phyloP scores from a whole-genome alignment of 2,888 invertebrate species.

The Reticulitermes lucifugus region DNA sequence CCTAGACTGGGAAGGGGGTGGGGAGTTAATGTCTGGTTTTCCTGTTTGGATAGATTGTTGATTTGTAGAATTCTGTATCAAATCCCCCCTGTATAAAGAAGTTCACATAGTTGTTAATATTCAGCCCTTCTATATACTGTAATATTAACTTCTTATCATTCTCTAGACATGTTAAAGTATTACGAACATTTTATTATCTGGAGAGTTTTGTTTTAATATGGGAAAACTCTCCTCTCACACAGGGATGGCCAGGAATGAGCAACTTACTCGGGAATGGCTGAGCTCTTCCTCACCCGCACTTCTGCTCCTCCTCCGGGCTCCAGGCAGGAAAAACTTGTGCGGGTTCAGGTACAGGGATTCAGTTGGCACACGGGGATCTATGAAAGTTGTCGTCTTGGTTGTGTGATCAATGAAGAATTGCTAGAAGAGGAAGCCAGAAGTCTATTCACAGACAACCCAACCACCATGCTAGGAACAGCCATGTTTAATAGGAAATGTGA shows the following conservation, averaged over 20 bases:
- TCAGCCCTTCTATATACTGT: too few relatives aligned
- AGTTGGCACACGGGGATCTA: constrained; percentile 96
- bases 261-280: constrained; percentile 46
- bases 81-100: too few relatives aligned
- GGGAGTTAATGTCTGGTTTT: too few relatives aligned
- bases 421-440: constrained; percentile 59
- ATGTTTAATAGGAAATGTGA: background rate
- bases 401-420: constrained; percentile 96
- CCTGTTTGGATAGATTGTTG: too few relatives aligned
- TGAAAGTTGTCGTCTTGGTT: constrained; percentile 93
- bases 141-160: too few relatives aligned
- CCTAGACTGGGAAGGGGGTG: too few relatives aligned
- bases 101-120: too few relatives aligned
- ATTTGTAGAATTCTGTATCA: too few relatives aligned
- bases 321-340: constrained; percentile 64
- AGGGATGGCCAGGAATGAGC: background rate
- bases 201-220: too few relatives aligned
- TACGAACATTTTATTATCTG: too few relatives aligned
- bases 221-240: too few relatives aligned
- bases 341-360: constrained; percentile 73
- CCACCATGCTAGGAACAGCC: constrained; percentile 24
- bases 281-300: constrained; percentile 59
- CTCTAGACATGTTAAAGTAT: too few relatives aligned
- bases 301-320: constrained; percentile 58
- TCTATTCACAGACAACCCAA: constrained; percentile 14